Percentiles rank a stretch among this genome's conserved stretches.
Evolutionary conservation across 1,140 invertebrate genomes (phyloP).

Genomic region (Hyles euphorbiae): DNA sequence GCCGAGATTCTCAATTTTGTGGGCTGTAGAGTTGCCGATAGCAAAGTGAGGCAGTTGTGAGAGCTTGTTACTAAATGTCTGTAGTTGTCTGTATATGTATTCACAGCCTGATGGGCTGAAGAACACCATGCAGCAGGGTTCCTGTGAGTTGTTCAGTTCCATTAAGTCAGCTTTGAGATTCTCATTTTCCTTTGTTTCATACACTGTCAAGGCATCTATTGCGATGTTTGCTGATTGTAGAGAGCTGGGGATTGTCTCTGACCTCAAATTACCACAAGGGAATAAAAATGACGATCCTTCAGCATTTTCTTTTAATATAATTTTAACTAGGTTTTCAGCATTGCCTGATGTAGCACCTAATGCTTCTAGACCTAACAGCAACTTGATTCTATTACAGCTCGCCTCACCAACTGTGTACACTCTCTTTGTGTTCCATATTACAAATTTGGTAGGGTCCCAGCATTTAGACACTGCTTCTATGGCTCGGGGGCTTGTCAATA

Average conservation of each 20-base stretch:
- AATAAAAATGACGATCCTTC: constrained; percentile 60
- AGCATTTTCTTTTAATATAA: constrained; percentile 64
- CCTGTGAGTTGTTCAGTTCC: constrained; percentile 39
- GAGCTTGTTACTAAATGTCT: constrained; percentile 57
- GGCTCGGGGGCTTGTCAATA: constrained; percentile 75
- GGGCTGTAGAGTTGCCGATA: constrained; percentile 63
- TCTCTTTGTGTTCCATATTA: constrained; percentile 69
- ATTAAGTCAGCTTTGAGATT: constrained; percentile 66
- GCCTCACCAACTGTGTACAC: constrained; percentile 75
- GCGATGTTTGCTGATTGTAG: constrained; percentile 55
- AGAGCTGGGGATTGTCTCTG: constrained; percentile 67
- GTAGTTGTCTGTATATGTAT: constrained; percentile 56
- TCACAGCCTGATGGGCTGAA: constrained; percentile 76
- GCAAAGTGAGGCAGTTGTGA: constrained; percentile 57
- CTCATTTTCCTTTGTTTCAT: constrained; percentile 73
- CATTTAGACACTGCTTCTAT: constrained; percentile 68
- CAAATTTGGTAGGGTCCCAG: constrained; percentile 63
- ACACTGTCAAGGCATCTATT: constrained; percentile 72
- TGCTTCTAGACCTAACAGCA: constrained; percentile 67
- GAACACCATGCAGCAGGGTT: constrained; percentile 72
- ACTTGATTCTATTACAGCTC: constrained; percentile 63
- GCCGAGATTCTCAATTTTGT: constrained; percentile 62
- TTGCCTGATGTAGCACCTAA: constrained; percentile 71
- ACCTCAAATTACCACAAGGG: constrained; percentile 74
- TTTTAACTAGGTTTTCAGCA: constrained; percentile 69